Conservation (phyloP, 2,797 vertebrate genomes). For the Clarias pachynema region DNA sequence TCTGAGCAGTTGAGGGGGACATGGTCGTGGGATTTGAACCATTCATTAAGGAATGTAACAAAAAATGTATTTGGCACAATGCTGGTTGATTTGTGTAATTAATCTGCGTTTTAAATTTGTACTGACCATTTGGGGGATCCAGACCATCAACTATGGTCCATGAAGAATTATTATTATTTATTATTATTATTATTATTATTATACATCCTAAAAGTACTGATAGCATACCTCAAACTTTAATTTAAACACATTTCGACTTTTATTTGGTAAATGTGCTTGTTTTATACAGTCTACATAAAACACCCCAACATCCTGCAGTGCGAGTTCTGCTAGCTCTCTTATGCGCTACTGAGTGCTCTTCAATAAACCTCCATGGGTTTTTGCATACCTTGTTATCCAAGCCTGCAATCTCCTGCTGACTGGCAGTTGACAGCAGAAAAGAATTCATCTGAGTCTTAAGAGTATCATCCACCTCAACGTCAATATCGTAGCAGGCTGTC, state of each 20-base stretch:
- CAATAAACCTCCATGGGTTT: background rate
- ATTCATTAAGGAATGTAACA: no score
- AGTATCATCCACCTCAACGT: conserved; percentile 97
- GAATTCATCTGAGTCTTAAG: conserved; percentile 99
- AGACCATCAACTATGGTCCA: no score
- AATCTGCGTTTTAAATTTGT: no score
- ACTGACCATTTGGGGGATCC: no score
- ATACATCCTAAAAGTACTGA: no score
- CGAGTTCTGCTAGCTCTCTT: background rate
- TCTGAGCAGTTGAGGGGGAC: no score
- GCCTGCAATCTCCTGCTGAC: conserved; percentile 97
- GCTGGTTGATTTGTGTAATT: no score
- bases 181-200: background rate
- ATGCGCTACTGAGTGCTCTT: background rate
- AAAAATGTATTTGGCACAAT: no score
- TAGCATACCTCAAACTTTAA: background rate
- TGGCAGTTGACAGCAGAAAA: conserved; percentile 96
- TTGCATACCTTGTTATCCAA: conserved; percentile 93
- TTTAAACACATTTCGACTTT: background rate
- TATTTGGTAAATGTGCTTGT: background rate
- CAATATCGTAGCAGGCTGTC: conserved; percentile 97
- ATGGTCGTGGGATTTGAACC: no score
- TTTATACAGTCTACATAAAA: background rate
- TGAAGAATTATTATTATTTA: background rate
- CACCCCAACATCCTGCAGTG: background rate